Base-by-base conservation (phyloP, 2,888 invertebrate species). In the Nomada goodeniana region DNA sequence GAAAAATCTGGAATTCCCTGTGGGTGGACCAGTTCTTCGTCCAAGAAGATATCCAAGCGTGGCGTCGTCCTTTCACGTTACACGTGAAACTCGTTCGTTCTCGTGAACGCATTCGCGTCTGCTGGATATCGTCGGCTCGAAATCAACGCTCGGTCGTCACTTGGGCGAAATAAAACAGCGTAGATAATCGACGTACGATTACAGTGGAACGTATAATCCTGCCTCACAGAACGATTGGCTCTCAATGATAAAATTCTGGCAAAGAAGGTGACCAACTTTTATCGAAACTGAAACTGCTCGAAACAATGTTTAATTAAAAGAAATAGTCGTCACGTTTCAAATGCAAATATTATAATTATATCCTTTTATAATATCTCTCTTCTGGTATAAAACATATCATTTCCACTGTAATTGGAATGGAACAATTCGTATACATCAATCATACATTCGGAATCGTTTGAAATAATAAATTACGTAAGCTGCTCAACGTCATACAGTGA, bases 11-110 rank as follows among this genome's bases (percentile, higher is more conserved):
- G 88, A 89, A 91, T 90, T 89, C 80, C 68, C 86, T 73, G 91
- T 91, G 91, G 91, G 91, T 91, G 91, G 90, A 91, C 91, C 91
- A 86, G 91, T 91, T 83, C 84, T 86, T 82, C 68, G 83, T 86
- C 84, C 84, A 71, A 75, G 82, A 88, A 87, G 89, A 90, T 89
- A 90, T 89, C 84, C 84, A 71, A 86, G 79, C 65, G 61, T 53
- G 65, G 63, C 78, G 69, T n/a, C 53, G 72, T 86, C 83, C 75
- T 88, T 87, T 88, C 83, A 80, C 84, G 81, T 76, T 52, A 61
- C 50, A 55, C 67, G 69, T 71, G 63, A 82, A 82, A 81, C 82
- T 81, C 68, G 76, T 47, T 82, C 76, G 71, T 72, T 68, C 82
- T 59, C 9, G 52, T 42, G 64, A 20, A 59, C 52, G 20, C 52